These are phyloP conservation scores for Mallotus villosus DNA, from an alignment of 2,797 vertebrate genomes.

Conservation along the genomic window DNA sequence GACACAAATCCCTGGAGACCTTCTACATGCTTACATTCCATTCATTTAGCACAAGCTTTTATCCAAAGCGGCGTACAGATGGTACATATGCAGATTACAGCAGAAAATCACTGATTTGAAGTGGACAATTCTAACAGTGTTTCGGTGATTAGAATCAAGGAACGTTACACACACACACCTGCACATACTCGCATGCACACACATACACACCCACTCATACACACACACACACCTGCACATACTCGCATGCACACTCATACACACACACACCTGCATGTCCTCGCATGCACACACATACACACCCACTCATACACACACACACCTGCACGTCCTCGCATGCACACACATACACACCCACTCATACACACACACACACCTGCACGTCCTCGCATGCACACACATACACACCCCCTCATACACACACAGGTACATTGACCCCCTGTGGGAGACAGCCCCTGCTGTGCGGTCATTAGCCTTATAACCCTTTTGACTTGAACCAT, in stretches of 20 bases:
- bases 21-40: too few relatives aligned
- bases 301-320: constrained; percentile 3
- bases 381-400: constrained; percentile 13
- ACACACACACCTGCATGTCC: constrained; percentile 10
- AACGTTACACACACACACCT: constrained; percentile 8
- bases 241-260: background rate
- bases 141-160: too few relatives aligned
- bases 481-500: constrained; percentile 34
- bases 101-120: too few relatives aligned
- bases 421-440: constrained; percentile 27
- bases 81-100: too few relatives aligned
- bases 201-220: constrained; percentile 1
- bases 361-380: constrained; percentile 7
- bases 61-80: too few relatives aligned
- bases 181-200: background rate
- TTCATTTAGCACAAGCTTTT: too few relatives aligned
- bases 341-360: constrained; percentile 8
- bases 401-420: too few relatives aligned
- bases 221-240: constrained; percentile 24
- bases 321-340: too few relatives aligned
- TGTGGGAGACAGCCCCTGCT: constrained; percentile 35
- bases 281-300: background rate
- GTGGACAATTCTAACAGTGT: background rate
- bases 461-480: constrained; percentile 48
- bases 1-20: background rate